Evolutionary conservation across 2,113 vertebrate genomes (phyloP).

Genomic region (Poeciliopsis retropinna): DNA sequence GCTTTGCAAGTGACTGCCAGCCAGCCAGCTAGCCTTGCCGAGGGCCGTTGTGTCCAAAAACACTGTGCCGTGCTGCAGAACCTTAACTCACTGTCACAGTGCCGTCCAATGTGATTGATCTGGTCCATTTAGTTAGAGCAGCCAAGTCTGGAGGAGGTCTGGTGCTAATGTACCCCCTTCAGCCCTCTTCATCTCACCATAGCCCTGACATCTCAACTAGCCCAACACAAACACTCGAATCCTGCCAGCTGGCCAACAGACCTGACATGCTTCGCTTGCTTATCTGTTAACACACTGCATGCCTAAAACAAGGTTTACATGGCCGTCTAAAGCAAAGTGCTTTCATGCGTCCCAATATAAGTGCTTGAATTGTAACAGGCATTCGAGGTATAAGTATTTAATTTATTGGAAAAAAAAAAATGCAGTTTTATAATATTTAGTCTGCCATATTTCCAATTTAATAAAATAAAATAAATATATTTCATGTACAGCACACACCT

Average conservation of each 20-base stretch:
- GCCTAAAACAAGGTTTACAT: slow-evolving; percentile 56
- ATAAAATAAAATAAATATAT: slow-evolving; percentile 50
- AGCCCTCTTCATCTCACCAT: slow-evolving; percentile 60
- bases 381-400: slow-evolving; percentile 27
- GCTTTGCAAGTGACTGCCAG: slow-evolving; percentile 62
- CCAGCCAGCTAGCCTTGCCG: slow-evolving; percentile 62
- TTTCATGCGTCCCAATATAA: slow-evolving; percentile 29
- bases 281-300: slow-evolving; percentile 68
- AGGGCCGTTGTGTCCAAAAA: slow-evolving; percentile 73
- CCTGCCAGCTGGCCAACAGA: slow-evolving; percentile 74
- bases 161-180: slow-evolving; percentile 70
- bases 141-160: slow-evolving; percentile 77
- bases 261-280: slow-evolving; percentile 64
- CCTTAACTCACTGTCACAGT: slow-evolving; percentile 83
- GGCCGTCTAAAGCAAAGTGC: slow-evolving; percentile 27
- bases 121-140: slow-evolving; percentile 83
- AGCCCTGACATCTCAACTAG: slow-evolving; percentile 64
- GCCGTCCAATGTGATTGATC: slow-evolving; percentile 83
- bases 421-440: slow-evolving; percentile 5
- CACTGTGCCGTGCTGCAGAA: slow-evolving; percentile 69
- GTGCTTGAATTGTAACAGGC: slow-evolving; percentile 8
- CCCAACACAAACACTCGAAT: slow-evolving; percentile 74
- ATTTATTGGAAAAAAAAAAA: slow-evolving; percentile 24
- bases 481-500: slow-evolving; percentile 63
- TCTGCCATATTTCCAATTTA: slow-evolving; percentile 15